Evolutionary conservation across 2,113 vertebrate species (phyloP), one percentile per base, ranked within the genome.

Genomic region (Cephalopterus ornatus): DNA sequence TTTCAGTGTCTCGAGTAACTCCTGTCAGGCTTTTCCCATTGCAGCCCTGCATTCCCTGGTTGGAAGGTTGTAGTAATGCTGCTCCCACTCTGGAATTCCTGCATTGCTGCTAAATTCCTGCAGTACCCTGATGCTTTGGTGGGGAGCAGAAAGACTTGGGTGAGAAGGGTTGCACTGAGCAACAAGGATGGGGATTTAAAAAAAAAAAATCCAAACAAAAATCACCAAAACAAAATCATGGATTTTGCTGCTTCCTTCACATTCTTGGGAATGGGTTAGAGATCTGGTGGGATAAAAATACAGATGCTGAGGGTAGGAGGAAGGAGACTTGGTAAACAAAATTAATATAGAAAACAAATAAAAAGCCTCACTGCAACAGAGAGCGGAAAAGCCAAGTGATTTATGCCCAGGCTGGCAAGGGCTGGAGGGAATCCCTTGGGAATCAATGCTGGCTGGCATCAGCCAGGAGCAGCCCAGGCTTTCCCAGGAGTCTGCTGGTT

Each of bases 71-170:
- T 33, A 12, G 32, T 9, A 11, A 26, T 14, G 14, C 7, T 35
- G 22, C 32, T 70, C 17, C 14, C 32, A 17, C 53, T 27, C 21
- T 6, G 41, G 52, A 37, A 24, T 24, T 41, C 8, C 24, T 24
- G 47, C 4, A 6, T 5, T 10, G 14, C 33, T 6, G 11, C 28
- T 12, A 28, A 30, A 50, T 67, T 50, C 33, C 9, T 23, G 24
- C 66, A 17, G 6, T 33, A 24, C 11, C 19, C n/a, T 3, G 5
- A 4, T 12, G 39, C 27, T 62, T 62, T 62, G 35, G 15, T 27
- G 37, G 37, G 42, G 33, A 26, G 21, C 0, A 0, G 18, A 8
- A 7, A 26, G 15, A 30, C 2, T 24, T 24, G 0, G 8, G 21
- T 5, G 2, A 11, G 21, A 32, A 33, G 24, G 24, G 16, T 3